These are phyloP conservation scores for Danaus melanippus DNA, from an alignment of 1,140 invertebrate species.

Conservation along the genomic window DNA sequence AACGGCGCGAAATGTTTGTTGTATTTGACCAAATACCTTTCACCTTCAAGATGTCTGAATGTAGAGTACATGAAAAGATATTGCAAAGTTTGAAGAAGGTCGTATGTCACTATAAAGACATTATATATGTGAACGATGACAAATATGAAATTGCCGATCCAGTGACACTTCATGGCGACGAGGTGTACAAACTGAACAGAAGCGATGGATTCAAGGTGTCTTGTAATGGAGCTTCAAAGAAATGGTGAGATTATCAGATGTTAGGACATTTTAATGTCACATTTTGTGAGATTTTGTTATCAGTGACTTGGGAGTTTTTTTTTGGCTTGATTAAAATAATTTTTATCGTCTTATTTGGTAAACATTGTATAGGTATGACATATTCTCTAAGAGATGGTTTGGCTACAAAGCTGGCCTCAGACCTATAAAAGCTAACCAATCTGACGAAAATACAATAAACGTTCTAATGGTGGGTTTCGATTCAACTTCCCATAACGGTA, in stretches of 20 bases:
- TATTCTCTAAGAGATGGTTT: conserved; percentile 26
- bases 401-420: conserved; percentile 31
- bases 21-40: neutral
- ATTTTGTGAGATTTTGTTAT: too few species aligned
- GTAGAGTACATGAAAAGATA: conserved; percentile 25
- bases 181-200: conserved; percentile 24
- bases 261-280: too few species aligned
- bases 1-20: neutral
- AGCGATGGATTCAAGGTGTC: conserved; percentile 38
- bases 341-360: too few species aligned
- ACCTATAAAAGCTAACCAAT: neutral
- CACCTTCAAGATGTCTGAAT: conserved; percentile 29
- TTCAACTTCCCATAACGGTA: conserved; percentile 88
- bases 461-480: conserved; percentile 93
- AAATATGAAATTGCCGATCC: conserved; percentile 20
- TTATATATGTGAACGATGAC: conserved; percentile 30
- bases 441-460: conserved; percentile 62
- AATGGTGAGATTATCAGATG: conserved; percentile 18
- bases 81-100: conserved; percentile 24
- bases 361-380: conserved; percentile 12
- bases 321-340: neutral
- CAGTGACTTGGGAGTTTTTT: too few species aligned
- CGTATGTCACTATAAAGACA: conserved; percentile 36
- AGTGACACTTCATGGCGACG: conserved; percentile 12
- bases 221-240: conserved; percentile 25